Evolutionary conservation across 1,140 invertebrate species (phyloP).

Genomic region (Ericerus pela): DNA sequence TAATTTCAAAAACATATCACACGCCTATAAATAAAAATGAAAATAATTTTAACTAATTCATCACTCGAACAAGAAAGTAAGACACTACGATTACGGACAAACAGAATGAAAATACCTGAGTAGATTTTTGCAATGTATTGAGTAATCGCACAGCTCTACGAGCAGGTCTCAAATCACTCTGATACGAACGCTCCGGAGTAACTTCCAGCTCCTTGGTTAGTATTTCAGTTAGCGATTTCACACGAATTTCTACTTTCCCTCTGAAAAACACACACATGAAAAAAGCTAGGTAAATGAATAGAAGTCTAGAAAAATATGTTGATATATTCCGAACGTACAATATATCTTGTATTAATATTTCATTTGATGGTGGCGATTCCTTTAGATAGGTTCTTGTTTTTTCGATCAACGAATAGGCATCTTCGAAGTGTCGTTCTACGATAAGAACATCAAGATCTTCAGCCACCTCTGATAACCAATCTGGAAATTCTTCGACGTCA

Average conservation of each 20-base stretch:
- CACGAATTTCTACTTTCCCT: slow-evolving; percentile 52
- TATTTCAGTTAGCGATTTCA: slow-evolving; percentile 63
- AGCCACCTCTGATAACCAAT: slow-evolving; percentile 81
- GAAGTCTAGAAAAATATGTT: neutral
- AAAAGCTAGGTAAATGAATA: too few species aligned
- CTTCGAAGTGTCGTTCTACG: slow-evolving; percentile 93
- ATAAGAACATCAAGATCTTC: slow-evolving; percentile 94
- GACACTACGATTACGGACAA: neutral
- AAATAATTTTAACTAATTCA: too few species aligned
- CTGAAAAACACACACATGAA: slow-evolving; percentile 25
- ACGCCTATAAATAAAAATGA: slow-evolving; percentile 38
- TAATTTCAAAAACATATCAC: slow-evolving; percentile 71
- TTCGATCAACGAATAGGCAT: slow-evolving; percentile 74
- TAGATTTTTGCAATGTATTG: slow-evolving; percentile 62
- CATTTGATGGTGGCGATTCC: slow-evolving; percentile 17
- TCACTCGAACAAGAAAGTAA: too few species aligned
- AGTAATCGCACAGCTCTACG: slow-evolving; percentile 73
- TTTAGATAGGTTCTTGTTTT: slow-evolving; percentile 44
- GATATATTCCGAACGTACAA: slow-evolving; percentile 1
- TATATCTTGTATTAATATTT: slow-evolving; percentile 16
- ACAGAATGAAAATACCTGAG: slow-evolving; percentile 37
- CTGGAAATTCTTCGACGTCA: slow-evolving; percentile 40
- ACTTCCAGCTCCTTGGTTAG: slow-evolving; percentile 77
- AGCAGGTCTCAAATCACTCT: slow-evolving; percentile 81
- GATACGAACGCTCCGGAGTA: slow-evolving; percentile 69